A percentile compares a stretch with the other conserved stretches of the same genome.
Evolutionary conservation across 2,797 vertebrate genomes (phyloP).

Genomic region (Acrossocheilus fasciatus): DNA sequence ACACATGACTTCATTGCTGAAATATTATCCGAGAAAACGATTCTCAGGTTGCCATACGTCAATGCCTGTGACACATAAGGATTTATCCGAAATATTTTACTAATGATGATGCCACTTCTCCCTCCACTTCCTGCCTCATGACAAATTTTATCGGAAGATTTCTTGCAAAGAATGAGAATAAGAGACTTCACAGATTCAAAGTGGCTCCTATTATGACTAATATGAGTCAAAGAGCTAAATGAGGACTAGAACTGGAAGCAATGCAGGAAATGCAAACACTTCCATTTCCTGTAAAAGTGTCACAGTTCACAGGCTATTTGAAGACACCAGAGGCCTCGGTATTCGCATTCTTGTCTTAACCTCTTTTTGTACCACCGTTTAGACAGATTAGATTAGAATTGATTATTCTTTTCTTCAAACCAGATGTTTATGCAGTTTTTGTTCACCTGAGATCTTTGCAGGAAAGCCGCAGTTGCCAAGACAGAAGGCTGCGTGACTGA

Average conservation of each 20-base stretch:
- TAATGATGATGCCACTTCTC: neutral
- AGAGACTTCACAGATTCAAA: neutral
- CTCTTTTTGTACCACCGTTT: neutral
- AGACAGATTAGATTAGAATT: neutral
- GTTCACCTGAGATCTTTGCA: constrained; percentile 34
- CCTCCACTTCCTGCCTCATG: constrained; percentile 16
- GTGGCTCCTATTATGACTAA: neutral
- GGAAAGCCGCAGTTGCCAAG: constrained; percentile 12
- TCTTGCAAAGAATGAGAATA: neutral
- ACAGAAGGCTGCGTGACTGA: constrained; percentile 48
- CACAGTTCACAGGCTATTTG: constrained; percentile 11
- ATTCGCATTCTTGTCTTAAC: constrained; percentile 5
- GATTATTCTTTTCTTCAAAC: constrained; percentile 20
- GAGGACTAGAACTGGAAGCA: neutral
- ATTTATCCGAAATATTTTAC: neutral
- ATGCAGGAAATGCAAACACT: neutral
- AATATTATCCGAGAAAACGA: neutral
- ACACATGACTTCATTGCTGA: neutral
- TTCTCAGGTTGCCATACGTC: neutral
- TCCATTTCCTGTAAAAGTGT: constrained; percentile 15
- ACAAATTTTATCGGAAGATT: neutral
- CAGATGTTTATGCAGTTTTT: constrained; percentile 32
- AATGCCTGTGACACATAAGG: neutral
- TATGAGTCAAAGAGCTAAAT: constrained; percentile 5
- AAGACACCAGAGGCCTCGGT: neutral